These are phyloP conservation scores for Trachops cirrhosus DNA, from an alignment of 2,797 vertebrate genomes.

Conservation along the genomic window DNA sequence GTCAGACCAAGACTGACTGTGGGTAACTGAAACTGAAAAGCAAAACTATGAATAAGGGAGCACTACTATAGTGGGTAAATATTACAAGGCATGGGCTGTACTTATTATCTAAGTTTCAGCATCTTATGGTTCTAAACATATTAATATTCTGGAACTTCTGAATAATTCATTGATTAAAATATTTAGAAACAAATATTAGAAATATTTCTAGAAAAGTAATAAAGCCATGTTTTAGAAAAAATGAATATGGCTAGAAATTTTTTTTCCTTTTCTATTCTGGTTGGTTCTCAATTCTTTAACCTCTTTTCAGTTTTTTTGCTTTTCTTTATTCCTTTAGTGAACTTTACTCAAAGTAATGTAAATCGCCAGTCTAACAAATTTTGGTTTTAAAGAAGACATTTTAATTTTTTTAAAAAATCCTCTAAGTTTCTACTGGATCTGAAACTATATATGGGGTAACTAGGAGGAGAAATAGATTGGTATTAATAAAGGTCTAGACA, in stretches of 20 bases:
- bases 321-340: background rate
- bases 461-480: background rate
- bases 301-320: background rate
- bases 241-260: background rate
- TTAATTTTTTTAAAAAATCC: background rate
- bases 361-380: background rate
- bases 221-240: constrained; percentile 17
- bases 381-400: background rate
- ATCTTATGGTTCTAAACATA: background rate
- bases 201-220: constrained; percentile 33
- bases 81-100: background rate
- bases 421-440: background rate
- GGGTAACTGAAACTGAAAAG: background rate
- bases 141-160: background rate
- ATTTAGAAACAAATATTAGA: background rate
- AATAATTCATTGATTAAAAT: constrained; percentile 7
- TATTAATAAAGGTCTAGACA: background rate
- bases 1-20: background rate
- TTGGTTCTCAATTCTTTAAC: background rate
- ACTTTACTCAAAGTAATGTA: background rate
- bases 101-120: background rate
- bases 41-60: background rate
- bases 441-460: background rate
- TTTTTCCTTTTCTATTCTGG: background rate
- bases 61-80: background rate